phyloP scores from a whole-genome alignment of 2,888 invertebrate species.

The Apodemia duryi region DNA sequence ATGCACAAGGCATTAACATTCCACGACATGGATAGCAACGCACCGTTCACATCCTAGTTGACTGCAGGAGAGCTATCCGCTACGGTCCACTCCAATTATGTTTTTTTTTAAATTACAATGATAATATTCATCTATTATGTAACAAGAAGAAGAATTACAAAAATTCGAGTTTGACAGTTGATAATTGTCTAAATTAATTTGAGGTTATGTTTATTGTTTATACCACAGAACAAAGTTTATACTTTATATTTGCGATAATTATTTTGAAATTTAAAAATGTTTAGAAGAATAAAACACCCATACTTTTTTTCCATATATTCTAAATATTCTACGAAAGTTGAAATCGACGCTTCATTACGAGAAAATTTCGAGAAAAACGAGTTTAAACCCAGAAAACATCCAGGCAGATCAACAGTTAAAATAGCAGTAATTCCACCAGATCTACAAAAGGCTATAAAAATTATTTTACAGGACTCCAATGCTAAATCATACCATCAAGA shows the following conservation, averaged over 20 bases:
- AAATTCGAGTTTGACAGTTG: too few species aligned
- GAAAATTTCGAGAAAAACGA: slow-evolving; percentile 71
- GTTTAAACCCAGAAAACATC: slow-evolving; percentile 84
- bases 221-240: too few species aligned
- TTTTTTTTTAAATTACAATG: too few species aligned
- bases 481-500: slow-evolving; percentile 76
- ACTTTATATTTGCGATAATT: not conserved
- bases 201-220: too few species aligned
- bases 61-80: too few species aligned
- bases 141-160: too few species aligned
- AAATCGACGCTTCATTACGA: slow-evolving; percentile 70
- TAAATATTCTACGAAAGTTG: slow-evolving; percentile 59
- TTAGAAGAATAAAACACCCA: slow-evolving; percentile 51
- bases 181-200: too few species aligned
- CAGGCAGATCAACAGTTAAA: slow-evolving; percentile 81
- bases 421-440: slow-evolving; percentile 79
- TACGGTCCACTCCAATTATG: too few species aligned
- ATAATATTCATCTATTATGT: too few species aligned
- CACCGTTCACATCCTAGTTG: too few species aligned
- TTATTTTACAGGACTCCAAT: slow-evolving; percentile 78
- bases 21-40: too few species aligned
- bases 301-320: slow-evolving; percentile 39
- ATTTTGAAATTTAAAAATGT: slow-evolving; percentile 43
- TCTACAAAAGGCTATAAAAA: slow-evolving; percentile 77
- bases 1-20: too few species aligned